These are phyloP conservation scores for Chrysemys picta DNA, from an alignment of 2,113 vertebrate genomes.

Conservation along the genomic window DNA sequence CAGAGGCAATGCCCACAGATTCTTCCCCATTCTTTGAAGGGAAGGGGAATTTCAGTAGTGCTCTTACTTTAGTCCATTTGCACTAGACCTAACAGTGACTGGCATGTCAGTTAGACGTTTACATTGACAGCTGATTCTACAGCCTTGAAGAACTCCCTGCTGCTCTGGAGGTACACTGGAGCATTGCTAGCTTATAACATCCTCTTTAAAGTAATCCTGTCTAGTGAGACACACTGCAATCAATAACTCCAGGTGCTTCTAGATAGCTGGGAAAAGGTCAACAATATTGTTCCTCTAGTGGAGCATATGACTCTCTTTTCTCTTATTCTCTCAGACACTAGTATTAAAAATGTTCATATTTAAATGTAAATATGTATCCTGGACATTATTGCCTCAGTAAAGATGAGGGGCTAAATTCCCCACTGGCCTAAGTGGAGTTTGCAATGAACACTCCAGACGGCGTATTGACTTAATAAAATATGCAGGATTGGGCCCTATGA, in stretches of 20 bases:
- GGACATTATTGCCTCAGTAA: background rate
- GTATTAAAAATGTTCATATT: background rate
- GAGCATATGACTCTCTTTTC: background rate
- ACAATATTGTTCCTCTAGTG: background rate
- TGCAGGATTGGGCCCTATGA: background rate
- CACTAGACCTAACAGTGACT: rapidly evolving
- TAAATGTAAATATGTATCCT: rapidly evolving
- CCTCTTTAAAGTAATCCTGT: background rate
- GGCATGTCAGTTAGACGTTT: background rate
- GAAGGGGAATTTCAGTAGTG: background rate
- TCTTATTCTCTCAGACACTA: background rate
- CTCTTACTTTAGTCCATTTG: rapidly evolving
- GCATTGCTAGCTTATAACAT: background rate
- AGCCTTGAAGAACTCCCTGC: background rate
- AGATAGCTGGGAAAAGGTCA: background rate
- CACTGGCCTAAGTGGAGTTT: rapidly evolving
- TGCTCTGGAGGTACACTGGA: background rate
- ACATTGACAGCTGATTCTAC: background rate
- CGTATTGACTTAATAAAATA: background rate
- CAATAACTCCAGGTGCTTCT: rapidly evolving
- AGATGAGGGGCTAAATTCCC: background rate
- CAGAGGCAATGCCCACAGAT: rapidly evolving
- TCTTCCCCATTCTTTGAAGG: background rate
- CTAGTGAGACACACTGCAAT: background rate
- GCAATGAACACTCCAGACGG: background rate